These are phyloP conservation scores for Teleopsis dalmanni DNA, from an alignment of 1,140 invertebrate species.

Conservation along the genomic window DNA sequence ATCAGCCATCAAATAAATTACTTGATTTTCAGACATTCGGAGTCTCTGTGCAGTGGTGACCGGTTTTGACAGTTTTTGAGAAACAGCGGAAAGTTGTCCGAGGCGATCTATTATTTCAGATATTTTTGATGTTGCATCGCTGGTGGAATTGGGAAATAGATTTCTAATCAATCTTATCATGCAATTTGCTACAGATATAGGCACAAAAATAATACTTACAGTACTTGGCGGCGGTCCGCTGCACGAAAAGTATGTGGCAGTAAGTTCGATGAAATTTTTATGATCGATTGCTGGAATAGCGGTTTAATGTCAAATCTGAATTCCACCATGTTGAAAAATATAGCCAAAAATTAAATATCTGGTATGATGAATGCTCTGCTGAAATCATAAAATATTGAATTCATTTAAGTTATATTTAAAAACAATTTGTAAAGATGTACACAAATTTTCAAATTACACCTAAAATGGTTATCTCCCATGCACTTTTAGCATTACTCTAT, in stretches of 20 bases:
- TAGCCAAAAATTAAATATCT: too few species aligned
- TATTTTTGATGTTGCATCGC: conserved; percentile 56
- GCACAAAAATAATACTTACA: background rate
- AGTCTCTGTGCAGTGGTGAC: conserved; percentile 63
- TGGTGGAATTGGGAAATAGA: conserved; percentile 25
- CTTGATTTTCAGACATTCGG: conserved; percentile 57
- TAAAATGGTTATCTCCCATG: too few species aligned
- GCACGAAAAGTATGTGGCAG: conserved; percentile 53
- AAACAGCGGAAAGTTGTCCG: conserved; percentile 61
- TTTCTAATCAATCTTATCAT: background rate
- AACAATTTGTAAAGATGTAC: too few species aligned
- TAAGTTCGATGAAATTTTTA: conserved; percentile 53
- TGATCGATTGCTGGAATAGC: conserved; percentile 51
- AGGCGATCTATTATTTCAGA: conserved; percentile 59
- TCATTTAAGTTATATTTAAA: too few species aligned
- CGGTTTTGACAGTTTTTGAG: conserved; percentile 64
- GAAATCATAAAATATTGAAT: too few species aligned
- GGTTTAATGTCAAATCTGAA: conserved; percentile 56
- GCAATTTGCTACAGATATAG: background rate
- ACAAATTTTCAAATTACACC: too few species aligned
- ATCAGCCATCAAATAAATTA: conserved; percentile 62
- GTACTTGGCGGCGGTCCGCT: background rate
- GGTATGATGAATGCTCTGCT: too few species aligned
- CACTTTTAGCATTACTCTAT: too few species aligned
- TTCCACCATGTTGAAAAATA: conserved; percentile 47